Evolutionary conservation across 2,888 invertebrate genomes (phyloP), one percentile per base, ranked within the genome.

Genomic region (Chesias legatella): DNA sequence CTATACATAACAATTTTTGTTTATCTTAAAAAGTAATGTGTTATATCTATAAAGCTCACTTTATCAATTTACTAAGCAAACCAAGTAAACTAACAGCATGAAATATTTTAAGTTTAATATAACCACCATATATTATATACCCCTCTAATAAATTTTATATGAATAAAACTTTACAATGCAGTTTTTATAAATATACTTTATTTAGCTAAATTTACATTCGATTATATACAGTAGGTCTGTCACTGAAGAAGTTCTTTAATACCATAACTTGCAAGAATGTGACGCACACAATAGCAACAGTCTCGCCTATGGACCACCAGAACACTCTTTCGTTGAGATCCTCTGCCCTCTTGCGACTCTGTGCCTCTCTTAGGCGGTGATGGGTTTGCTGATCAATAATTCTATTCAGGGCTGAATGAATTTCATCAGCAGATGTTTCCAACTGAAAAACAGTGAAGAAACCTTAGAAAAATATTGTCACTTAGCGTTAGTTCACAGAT

Each of bases 331-430:
- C 97, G 65, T 98, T 99, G 37, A 99, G 89, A 73, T 98, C 97
- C 83, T 99, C 99, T 0, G 98, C 99, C 43, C 98, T 91, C 69
- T 97, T 98, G 35, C 98, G 92, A 33, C 98, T 95, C 75, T 98
- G 97, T 1, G 98, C 94, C 85, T 99, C 99, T 35, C 97, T 90
- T 47, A 99, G 83, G 43, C 98, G 91, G 83, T 99, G 98, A 84
- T 99, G 98, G 3, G 99, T 99, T 89, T 99, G 99, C 67, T 95
- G 95, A 78, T 99, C 99, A 51, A 97, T 90, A 38, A 98, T 94
- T 51, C 91, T 92, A 63, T 94, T 95, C 32, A 98, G 86, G 47
- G 94, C 93, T 72, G 96, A 95, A 75, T 98, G 98, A 51, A 98
- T 94, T 73, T 94, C 94, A 71, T 95, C 94, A 3, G 97, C 93